Conservation (phyloP, 2,797 vertebrate species). For the Epinephelus coioides region DNA sequence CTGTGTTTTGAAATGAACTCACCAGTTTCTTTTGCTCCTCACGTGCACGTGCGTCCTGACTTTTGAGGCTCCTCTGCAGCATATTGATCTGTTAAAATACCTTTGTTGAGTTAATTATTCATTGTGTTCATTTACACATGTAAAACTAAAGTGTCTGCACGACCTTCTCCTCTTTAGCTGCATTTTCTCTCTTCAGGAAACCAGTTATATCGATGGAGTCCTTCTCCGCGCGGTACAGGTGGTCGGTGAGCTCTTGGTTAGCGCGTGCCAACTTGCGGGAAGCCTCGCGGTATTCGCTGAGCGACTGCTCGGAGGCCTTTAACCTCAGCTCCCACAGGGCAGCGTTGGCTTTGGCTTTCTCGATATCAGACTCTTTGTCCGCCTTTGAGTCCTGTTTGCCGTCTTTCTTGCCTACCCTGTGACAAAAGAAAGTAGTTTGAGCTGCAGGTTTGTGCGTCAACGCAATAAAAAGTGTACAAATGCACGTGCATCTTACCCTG, state of each 20-base stretch:
- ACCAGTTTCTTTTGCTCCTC: slow-evolving; percentile 87
- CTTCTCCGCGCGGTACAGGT: slow-evolving; percentile 85
- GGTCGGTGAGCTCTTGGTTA: slow-evolving; percentile 86
- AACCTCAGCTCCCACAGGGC: slow-evolving; percentile 90
- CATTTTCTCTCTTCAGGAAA: slow-evolving; percentile 81
- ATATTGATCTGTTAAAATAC: slow-evolving; percentile 82
- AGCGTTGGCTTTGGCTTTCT: slow-evolving; percentile 87
- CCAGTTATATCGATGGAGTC: slow-evolving; percentile 83
- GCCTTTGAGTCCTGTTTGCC: slow-evolving; percentile 77
- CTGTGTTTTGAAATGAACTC: slow-evolving; percentile 58
- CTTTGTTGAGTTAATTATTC: neutral
- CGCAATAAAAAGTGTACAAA: neutral
- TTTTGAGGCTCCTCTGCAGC: slow-evolving; percentile 83
- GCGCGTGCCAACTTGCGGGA: slow-evolving; percentile 80
- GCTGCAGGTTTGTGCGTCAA: neutral
- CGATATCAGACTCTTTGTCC: slow-evolving; percentile 86
- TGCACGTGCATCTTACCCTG: slow-evolving; percentile 69
- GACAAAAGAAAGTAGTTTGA: neutral
- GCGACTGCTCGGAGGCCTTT: slow-evolving; percentile 84
- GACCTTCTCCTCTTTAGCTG: slow-evolving; percentile 87
- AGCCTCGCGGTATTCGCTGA: slow-evolving; percentile 83
- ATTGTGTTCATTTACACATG: neutral
- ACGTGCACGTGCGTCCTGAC: slow-evolving; percentile 76
- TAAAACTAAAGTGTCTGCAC: neutral
- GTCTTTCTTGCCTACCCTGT: slow-evolving; percentile 85